These are phyloP conservation scores for Chaenodraco wilsoni DNA, from an alignment of 2,797 vertebrate genomes.

Conservation along the genomic window DNA sequence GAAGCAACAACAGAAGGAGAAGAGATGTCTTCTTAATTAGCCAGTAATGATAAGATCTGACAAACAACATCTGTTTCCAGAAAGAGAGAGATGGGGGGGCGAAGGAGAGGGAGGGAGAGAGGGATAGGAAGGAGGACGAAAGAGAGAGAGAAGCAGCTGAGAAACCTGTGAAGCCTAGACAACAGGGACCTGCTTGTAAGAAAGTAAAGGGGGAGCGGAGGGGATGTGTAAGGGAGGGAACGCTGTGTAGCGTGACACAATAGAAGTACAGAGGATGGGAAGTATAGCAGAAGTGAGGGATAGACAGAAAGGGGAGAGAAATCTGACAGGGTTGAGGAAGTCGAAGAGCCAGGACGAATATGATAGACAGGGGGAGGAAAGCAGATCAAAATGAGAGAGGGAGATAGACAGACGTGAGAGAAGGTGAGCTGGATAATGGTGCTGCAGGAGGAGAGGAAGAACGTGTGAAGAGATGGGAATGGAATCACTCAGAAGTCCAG, in stretches of 20 bases:
- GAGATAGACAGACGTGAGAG: slow-evolving; percentile 58
- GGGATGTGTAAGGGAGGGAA: slow-evolving; percentile 70
- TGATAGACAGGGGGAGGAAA: slow-evolving; percentile 77
- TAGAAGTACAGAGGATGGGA: slow-evolving; percentile 72
- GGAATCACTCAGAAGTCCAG: slow-evolving; percentile 80
- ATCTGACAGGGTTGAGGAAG: slow-evolving; percentile 80
- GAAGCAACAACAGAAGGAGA: slow-evolving; percentile 81
- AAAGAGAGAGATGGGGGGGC: slow-evolving; percentile 62
- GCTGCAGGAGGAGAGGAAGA: slow-evolving; percentile 53
- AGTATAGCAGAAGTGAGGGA: slow-evolving; percentile 71
- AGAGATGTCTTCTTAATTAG: slow-evolving; percentile 90
- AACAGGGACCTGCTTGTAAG: slow-evolving; percentile 80
- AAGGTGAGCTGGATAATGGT: slow-evolving; percentile 71
- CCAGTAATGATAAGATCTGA: slow-evolving; percentile 90
- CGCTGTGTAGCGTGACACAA: slow-evolving; percentile 81
- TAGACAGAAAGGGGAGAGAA: slow-evolving; percentile 76
- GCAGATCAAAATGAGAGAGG: slow-evolving; percentile 67
- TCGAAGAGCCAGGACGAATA: slow-evolving; percentile 71
- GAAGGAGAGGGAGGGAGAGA: slow-evolving; percentile 45
- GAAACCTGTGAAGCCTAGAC: slow-evolving; percentile 81
- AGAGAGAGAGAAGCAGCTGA: slow-evolving; percentile 57
- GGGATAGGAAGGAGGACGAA: slow-evolving; percentile 44
- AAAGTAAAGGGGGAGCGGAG: slow-evolving; percentile 72
- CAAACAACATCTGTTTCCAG: slow-evolving; percentile 89
- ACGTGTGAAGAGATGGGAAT: slow-evolving; percentile 79